Evolutionary conservation across 2,888 invertebrate species (phyloP), one percentile per base, ranked within the genome.

Genomic region (Chouioia cunea): DNA sequence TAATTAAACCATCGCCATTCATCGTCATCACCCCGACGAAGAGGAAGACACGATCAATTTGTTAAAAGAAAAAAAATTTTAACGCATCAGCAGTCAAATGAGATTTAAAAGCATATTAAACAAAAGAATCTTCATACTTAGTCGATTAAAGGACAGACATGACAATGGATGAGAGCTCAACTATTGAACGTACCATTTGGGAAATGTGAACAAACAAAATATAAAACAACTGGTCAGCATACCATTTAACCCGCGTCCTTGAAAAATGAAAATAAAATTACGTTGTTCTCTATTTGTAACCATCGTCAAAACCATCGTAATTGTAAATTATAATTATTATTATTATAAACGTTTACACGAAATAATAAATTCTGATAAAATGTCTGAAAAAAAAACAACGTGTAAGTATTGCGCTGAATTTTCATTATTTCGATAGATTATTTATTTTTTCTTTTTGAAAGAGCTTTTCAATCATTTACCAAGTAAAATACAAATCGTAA

Each of bases 361-460:
- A 84, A 85, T 84, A 84, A 85, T 85, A 85, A 85, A 85, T 85
- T 85, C 85, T 85, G 85, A 85, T 85, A 84, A 85, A 85, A 85
- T 83, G 84, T 85, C 85, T 85, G 77, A 82, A 80, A 83, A 81
- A 80, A 78, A 74, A 67, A 70, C 77, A 0, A 18, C 44, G 4
- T 8, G 53, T 23, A 53, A 36, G 36, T 6, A 36, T 36, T 63
- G 57, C 47, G 52, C 27, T 62, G 56, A 52, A 18, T 36, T 64
- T 50, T 62, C 18, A 36, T 36, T 36, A 36, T 36, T 36, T 36
- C 36, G 6, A 3, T 1, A 36, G 6, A 36, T 6, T 36, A 8
- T 10, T 53, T 20, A 8, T 12, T 54, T 54, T 3, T 3, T 2
- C 20, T 22, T 4, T 54, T 4, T 3, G 10, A 54, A 15, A 54